Percentiles rank a stretch among this genome's conserved stretches.
Evolutionary conservation across 1,140 invertebrate genomes (phyloP).

Genomic region (Acyrthosiphon pisum): DNA sequence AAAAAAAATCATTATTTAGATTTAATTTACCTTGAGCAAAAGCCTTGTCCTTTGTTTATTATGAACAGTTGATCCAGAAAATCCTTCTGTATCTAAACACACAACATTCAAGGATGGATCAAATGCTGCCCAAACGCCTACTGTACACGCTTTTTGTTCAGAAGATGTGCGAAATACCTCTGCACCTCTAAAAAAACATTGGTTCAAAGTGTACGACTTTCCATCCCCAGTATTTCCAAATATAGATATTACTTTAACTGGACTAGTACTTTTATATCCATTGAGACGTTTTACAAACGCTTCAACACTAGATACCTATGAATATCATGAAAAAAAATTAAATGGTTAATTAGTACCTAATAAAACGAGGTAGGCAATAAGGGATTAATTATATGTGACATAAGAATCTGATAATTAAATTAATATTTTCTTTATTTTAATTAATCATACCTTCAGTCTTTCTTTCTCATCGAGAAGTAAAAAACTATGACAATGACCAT

Average conservation of each 20-base stretch:
- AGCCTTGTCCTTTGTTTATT: slow-evolving; percentile 76
- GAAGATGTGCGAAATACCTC: slow-evolving; percentile 79
- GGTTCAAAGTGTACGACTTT: slow-evolving; percentile 83
- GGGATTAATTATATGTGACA: background rate
- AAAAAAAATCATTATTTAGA: background rate
- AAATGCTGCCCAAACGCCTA: slow-evolving; percentile 83
- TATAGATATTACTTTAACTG: slow-evolving; percentile 84
- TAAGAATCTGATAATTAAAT: background rate
- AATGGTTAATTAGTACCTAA: background rate
- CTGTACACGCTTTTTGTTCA: slow-evolving; percentile 77
- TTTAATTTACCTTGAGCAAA: slow-evolving; percentile 71
- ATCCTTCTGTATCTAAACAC: slow-evolving; percentile 82
- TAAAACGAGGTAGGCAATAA: background rate
- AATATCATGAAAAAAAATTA: background rate
- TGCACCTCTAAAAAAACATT: slow-evolving; percentile 78
- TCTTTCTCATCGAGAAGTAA: slow-evolving; percentile 69
- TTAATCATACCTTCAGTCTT: slow-evolving; percentile 62
- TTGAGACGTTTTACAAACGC: slow-evolving; percentile 66
- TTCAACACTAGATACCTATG: slow-evolving; percentile 65
- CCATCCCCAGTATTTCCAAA: slow-evolving; percentile 89
- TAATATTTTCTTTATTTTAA: background rate
- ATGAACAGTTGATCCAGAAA: slow-evolving; percentile 72
- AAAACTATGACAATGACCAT: slow-evolving; percentile 63
- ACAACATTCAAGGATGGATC: slow-evolving; percentile 72
- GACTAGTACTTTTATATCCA: slow-evolving; percentile 64